Percentiles rank a stretch among this genome's conserved stretches.
phyloP scores from a whole-genome alignment of 1,140 invertebrate species.

The Drosophila pseudoobscura region DNA sequence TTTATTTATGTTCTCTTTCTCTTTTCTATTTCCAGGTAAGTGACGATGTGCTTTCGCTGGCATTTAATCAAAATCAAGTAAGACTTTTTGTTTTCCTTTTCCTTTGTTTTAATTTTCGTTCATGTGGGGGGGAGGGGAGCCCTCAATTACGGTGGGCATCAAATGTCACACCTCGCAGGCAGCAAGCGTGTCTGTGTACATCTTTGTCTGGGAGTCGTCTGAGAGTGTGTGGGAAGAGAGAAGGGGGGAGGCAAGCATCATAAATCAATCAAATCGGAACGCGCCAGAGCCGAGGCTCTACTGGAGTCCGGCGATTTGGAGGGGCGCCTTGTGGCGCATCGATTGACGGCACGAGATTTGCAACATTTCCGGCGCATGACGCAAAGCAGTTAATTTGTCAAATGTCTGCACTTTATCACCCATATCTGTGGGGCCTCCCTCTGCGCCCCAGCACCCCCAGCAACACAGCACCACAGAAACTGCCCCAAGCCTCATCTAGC shows the following conservation, averaged over 20 bases:
- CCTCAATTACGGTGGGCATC: slow-evolving; percentile 8
- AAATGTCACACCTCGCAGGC: slow-evolving; percentile 24
- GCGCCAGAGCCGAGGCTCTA: background rate
- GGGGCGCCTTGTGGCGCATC: slow-evolving; percentile 10
- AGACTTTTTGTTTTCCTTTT: slow-evolving; percentile 46
- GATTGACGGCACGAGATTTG: slow-evolving; percentile 62
- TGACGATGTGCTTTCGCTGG: slow-evolving; percentile 79
- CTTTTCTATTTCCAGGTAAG: slow-evolving; percentile 71
- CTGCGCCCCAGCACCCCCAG: background rate
- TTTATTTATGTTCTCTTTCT: slow-evolving; percentile 17
- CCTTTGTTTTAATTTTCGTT: slow-evolving; percentile 23
- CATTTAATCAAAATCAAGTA: slow-evolving; percentile 81
- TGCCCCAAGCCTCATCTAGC: background rate
- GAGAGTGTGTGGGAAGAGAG: no score
- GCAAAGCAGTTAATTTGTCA: slow-evolving; percentile 82
- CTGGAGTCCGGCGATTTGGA: slow-evolving; percentile 2
- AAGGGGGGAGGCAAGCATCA: slow-evolving; percentile 16
- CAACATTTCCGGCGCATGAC: slow-evolving; percentile 74
- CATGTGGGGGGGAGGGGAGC: background rate
- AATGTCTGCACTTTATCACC: slow-evolving; percentile 82
- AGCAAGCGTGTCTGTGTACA: background rate
- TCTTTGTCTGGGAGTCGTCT: background rate
- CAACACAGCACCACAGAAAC: no score
- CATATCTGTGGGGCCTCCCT: slow-evolving; percentile 57
- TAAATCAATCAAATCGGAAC: slow-evolving; percentile 51